phyloP scores from a whole-genome alignment of 1,140 invertebrate genomes.

The Halesus radiatus region DNA sequence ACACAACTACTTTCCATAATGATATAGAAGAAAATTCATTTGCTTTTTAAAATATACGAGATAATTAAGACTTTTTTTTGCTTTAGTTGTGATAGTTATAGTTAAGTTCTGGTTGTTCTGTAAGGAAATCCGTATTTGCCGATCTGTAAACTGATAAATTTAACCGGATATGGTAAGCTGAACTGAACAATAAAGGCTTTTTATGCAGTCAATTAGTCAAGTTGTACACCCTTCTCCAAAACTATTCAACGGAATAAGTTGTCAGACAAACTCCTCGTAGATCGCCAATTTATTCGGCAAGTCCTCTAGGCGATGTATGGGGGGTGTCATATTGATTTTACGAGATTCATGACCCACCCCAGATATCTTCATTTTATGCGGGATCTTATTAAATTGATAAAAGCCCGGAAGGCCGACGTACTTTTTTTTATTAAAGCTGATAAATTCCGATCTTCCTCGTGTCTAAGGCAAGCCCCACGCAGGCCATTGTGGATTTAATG shows the following conservation, averaged over 20 bases:
- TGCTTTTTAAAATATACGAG: too few species aligned
- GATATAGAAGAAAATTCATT: too few species aligned
- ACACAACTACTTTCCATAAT: too few species aligned
- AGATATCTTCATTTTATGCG: not conserved
- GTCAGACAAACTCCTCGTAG: not conserved
- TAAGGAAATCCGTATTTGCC: too few species aligned
- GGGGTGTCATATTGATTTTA: not conserved
- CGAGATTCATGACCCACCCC: not conserved
- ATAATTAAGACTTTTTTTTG: too few species aligned
- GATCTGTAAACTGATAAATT: too few species aligned
- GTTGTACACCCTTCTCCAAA: not conserved
- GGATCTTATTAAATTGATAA: slow-evolving; percentile 7
- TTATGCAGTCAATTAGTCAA: not conserved
- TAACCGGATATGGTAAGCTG: not conserved
- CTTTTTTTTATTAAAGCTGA: slow-evolving; percentile 34
- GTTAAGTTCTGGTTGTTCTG: too few species aligned
- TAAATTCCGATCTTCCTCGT: slow-evolving; percentile 17
- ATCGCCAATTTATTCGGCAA: slow-evolving; percentile 6
- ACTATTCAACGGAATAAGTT: slow-evolving; percentile 14
- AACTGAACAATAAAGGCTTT: not conserved
- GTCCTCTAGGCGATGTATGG: not conserved
- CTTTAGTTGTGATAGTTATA: too few species aligned
- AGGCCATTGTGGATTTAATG: slow-evolving; percentile 33
- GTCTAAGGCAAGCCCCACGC: not conserved
- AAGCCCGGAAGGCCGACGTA: not conserved